phyloP scores from a whole-genome alignment of 2,888 invertebrate species.

The Sacculina carcini region DNA sequence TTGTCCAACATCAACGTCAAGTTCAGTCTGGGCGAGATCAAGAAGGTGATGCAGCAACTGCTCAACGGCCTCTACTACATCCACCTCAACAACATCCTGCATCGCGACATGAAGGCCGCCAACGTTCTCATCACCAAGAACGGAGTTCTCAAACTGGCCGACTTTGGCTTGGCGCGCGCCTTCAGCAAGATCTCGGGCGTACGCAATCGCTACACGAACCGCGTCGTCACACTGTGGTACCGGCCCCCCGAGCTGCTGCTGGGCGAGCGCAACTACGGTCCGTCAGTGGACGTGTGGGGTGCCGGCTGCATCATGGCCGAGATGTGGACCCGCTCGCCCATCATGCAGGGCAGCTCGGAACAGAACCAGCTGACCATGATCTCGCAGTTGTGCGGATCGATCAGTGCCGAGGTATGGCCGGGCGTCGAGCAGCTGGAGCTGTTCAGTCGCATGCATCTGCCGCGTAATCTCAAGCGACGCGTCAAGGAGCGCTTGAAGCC shows the following conservation, averaged over 20 bases:
- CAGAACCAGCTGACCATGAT: constrained; percentile 85
- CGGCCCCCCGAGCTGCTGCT: constrained; percentile 39
- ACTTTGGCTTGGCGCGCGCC: constrained; percentile 87
- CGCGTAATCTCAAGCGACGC: constrained; percentile 47
- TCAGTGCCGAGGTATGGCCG: constrained; percentile 77
- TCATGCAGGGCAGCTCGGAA: constrained; percentile 89
- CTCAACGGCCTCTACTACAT: constrained; percentile 80
- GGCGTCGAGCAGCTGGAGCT: constrained; percentile 68
- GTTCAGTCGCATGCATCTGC: constrained; percentile 62
- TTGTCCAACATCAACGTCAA: constrained; percentile 83
- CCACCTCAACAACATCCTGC: constrained; percentile 79
- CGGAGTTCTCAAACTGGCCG: constrained; percentile 79
- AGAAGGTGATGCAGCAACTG: constrained; percentile 68
- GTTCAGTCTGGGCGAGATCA: constrained; percentile 86
- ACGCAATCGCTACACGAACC: constrained; percentile 74
- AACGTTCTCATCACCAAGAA: constrained; percentile 90
- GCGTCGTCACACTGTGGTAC: constrained; percentile 94
- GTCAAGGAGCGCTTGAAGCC: constrained; percentile 57
- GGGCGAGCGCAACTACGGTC: constrained; percentile 79
- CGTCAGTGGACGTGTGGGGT: constrained; percentile 71
- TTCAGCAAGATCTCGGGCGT: constrained; percentile 67
- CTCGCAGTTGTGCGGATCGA: constrained; percentile 83
- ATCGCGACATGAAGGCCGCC: constrained; percentile 96
- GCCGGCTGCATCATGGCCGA: constrained; percentile 99
- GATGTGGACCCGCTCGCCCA: constrained; percentile 83